Evolutionary conservation across 2,888 invertebrate genomes (phyloP).

Genomic region (Dryomyza anilis): DNA sequence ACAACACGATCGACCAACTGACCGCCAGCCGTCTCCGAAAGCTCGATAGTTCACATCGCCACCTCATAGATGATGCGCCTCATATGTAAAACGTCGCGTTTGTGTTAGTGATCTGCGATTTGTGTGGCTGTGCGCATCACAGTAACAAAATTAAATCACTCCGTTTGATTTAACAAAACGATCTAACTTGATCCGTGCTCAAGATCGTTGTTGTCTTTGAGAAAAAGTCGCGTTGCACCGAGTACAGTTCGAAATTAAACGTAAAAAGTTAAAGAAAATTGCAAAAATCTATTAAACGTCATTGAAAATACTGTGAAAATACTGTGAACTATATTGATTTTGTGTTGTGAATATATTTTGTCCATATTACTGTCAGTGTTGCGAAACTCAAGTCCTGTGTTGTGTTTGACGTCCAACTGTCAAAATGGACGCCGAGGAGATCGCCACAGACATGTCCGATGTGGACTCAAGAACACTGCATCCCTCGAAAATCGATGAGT

Average conservation of each 20-base stretch:
- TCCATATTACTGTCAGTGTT: neutral
- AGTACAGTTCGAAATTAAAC: neutral
- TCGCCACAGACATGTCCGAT: conserved; percentile 43
- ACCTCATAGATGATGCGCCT: neutral
- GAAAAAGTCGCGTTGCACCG: neutral
- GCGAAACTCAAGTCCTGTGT: neutral
- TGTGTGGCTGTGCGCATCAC: conserved; percentile 21
- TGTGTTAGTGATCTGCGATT: conserved; percentile 1
- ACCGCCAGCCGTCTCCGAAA: neutral
- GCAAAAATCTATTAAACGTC: neutral
- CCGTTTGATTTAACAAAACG: conserved; percentile 4
- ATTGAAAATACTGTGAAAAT: conserved; percentile 7
- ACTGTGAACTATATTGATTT: neutral
- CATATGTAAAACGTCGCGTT: neutral
- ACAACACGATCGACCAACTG: neutral
- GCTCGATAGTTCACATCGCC: too few species aligned
- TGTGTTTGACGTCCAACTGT: neutral
- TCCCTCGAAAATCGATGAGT: conserved; percentile 53
- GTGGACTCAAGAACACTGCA: conserved; percentile 48
- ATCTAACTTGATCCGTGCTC: conserved; percentile 20
- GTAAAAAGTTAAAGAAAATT: too few species aligned
- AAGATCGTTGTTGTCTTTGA: conserved; percentile 10
- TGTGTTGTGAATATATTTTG: neutral
- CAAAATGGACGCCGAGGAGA: conserved; percentile 59
- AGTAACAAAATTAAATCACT: conserved; percentile 32